Conservation (phyloP, 2,888 invertebrate genomes). For the Chrysopilus asiliformis region DNA sequence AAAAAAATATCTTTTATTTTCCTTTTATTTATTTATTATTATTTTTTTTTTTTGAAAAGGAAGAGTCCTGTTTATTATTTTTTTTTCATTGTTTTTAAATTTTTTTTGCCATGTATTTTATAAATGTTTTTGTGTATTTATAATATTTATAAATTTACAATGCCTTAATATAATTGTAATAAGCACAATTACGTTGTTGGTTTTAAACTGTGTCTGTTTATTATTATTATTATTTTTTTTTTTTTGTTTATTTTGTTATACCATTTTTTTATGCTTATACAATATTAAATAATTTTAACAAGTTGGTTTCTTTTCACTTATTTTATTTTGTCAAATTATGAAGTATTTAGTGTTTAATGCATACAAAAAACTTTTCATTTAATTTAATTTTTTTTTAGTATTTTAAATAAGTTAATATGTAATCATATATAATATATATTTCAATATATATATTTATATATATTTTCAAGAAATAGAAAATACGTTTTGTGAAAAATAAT, state of each 20-base stretch:
- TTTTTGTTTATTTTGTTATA: no score
- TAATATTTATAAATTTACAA: conserved; percentile 11
- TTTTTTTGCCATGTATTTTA: conserved; percentile 3
- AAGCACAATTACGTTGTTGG: no score
- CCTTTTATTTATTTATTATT: conserved; percentile 4
- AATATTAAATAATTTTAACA: no score
- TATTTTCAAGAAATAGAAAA: not conserved
- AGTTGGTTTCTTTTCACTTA: no score
- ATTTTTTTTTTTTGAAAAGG: conserved; percentile 3
- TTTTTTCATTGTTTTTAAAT: conserved; percentile 1
- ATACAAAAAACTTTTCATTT: no score
- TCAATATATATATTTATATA: conserved; percentile 1
- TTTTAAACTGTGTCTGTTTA: no score
- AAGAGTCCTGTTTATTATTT: conserved; percentile 1
- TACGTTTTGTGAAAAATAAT: conserved; percentile 2
- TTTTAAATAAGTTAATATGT: no score
- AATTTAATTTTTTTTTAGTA: no score
- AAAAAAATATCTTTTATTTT: conserved; percentile 11
- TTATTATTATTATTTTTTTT: no score
- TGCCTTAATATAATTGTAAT: conserved; percentile 5
- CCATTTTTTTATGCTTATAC: no score
- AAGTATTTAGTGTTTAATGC: no score
- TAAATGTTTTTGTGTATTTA: conserved; percentile 1
- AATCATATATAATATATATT: conserved; percentile 2
- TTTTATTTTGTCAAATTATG: no score